Conservation (phyloP, 2,888 invertebrate genomes). For the Eurois occulta region DNA sequence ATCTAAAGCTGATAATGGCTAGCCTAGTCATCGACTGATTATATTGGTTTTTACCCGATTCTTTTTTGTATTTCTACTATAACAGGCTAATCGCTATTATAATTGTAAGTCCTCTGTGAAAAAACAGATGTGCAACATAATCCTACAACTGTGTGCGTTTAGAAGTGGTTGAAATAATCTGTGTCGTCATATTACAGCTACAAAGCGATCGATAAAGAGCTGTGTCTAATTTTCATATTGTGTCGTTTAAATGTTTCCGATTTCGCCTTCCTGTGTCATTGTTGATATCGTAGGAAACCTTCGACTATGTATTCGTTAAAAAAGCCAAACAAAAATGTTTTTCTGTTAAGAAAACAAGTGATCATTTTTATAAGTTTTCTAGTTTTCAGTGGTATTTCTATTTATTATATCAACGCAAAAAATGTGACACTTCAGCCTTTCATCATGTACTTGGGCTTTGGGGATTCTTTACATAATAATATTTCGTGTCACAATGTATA, state of each 20-base stretch:
- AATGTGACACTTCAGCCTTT: not conserved
- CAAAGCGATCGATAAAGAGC: constrained; percentile 23
- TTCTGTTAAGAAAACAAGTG: constrained; percentile 18
- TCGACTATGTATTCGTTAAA: constrained; percentile 14
- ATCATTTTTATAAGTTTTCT: constrained; percentile 25
- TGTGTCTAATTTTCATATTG: constrained; percentile 34
- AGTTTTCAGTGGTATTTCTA: constrained; percentile 31
- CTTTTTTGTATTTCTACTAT: not conserved
- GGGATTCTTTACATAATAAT: too few relatives aligned
- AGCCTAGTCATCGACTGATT: too few relatives aligned
- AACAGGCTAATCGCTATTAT: not conserved
- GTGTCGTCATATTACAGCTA: constrained; percentile 38
- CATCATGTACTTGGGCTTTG: too few relatives aligned
- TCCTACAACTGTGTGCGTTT: not conserved
- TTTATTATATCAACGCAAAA: constrained; percentile 27
- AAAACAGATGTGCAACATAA: constrained; percentile 2
- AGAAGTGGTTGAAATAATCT: constrained; percentile 26
- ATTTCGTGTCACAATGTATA: too few relatives aligned
- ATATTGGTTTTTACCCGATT: too few relatives aligned
- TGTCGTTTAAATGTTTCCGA: constrained; percentile 23
- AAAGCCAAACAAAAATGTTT: not conserved
- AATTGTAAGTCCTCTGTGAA: not conserved
- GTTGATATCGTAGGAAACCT: not conserved
- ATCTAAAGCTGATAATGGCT: too few relatives aligned
- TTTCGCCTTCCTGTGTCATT: not conserved